Conservation (phyloP, 2,113 vertebrate species). For the Nyctereutes procyonoides region DNA sequence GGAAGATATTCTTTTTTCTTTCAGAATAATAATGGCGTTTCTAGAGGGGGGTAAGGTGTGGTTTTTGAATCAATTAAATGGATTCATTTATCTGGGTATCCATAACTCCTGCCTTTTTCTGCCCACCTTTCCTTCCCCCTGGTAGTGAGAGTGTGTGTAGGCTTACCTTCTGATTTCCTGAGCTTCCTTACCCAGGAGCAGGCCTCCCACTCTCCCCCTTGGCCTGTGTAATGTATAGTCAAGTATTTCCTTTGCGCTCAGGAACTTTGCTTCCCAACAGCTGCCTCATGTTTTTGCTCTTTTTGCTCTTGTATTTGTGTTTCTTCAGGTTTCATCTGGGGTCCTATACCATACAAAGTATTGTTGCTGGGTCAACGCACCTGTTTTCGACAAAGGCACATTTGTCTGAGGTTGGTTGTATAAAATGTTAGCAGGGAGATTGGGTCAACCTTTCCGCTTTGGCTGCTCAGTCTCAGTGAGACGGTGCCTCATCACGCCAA, state of each 20-base stretch:
- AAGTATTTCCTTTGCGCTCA: neutral
- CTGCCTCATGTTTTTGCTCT: neutral
- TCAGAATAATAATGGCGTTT: neutral
- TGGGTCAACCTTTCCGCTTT: neutral
- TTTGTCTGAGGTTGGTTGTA: constrained; percentile 90
- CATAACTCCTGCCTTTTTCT: neutral
- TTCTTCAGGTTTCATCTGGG: constrained; percentile 92
- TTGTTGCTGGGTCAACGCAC: constrained; percentile 90
- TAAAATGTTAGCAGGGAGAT: neutral
- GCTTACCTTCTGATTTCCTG: neutral
- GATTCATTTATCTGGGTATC: neutral
- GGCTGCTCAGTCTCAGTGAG: neutral
- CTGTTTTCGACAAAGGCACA: constrained; percentile 93
- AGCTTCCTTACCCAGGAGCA: neutral
- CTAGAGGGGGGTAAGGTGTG: neutral
- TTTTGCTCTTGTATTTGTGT: constrained; percentile 52
- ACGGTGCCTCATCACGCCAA: neutral
- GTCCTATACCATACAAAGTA: constrained; percentile 92
- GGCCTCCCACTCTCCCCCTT: neutral
- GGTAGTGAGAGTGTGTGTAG: neutral
- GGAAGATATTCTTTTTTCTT: neutral
- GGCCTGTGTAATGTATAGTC: neutral
- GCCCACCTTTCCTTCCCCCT: neutral
- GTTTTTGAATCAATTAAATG: neutral
- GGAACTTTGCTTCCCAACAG: neutral